Percentiles rank a stretch among this genome's conserved stretches.
Evolutionary conservation across 2,113 vertebrate species (phyloP).

Genomic region (Machaerirhynchus nigripectus): DNA sequence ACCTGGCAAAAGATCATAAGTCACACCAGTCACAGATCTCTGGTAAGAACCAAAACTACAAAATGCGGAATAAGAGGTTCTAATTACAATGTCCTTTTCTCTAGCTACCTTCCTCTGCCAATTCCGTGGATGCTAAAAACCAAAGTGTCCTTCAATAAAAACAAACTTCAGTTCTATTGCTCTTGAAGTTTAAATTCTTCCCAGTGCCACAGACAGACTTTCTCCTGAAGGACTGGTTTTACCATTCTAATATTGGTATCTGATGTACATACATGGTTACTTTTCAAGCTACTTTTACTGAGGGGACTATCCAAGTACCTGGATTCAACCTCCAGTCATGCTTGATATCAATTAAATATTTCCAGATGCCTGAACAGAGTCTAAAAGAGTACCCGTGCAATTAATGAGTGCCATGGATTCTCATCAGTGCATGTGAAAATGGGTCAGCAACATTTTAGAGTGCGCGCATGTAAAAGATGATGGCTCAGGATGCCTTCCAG

Average conservation of each 20-base stretch:
- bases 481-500: neutral
- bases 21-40: neutral
- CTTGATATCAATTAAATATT: slow-evolving; percentile 46
- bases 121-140: neutral
- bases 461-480: neutral
- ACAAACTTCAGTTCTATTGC: neutral
- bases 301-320: neutral
- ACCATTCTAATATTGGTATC: neutral
- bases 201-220: neutral
- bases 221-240: neutral
- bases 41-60: neutral
- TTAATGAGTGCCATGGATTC: neutral
- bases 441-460: slow-evolving; percentile 14
- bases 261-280: neutral
- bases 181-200: neutral
- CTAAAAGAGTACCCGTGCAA: neutral
- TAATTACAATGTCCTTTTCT: neutral
- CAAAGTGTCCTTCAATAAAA: neutral
- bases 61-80: neutral
- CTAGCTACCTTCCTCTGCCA: neutral
- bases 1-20: neutral
- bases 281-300: neutral
- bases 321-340: neutral
- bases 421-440: neutral
- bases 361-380: slow-evolving; percentile 32